Base-by-base conservation (phyloP, 1,140 invertebrate species). In the Pseudomyrmex pallidus region DNA sequence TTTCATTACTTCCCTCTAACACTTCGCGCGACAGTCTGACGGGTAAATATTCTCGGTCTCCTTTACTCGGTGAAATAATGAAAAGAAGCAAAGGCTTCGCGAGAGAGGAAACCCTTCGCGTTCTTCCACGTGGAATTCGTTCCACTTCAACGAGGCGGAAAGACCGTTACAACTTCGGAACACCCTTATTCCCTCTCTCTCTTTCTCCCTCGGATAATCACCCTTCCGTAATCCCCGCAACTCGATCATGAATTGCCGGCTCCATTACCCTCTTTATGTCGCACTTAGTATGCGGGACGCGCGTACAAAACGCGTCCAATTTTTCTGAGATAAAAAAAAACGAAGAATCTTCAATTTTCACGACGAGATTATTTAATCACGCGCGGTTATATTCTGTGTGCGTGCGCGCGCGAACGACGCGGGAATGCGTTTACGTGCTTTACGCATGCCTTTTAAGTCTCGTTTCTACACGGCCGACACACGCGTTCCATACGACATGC, bases 401-500 rank as follows among this genome's bases (percentile, higher is more conserved):
- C 22, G 13, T 5, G 25, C 25, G 15, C 9, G 50, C 22, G 13
- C 61, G 35, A 13, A 10, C 57, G 10, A 52, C 67, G 62, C 35
- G 59, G 56, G 50, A 66, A 72, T 67, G 50, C 20, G 15, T 59
- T 74, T 70, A n/a, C 22, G 50, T 54, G 22, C 54, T 35, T 35
- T 20, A 25, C 50, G 46, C 22, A 10, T n/a, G 22, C 57, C 70
- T 82, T 74, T 52, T 52, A 13, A 74, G 64, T 13, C 50, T 10
- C 12, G 17, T 50, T 25, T 57, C 50, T 35, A 57, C 9, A 25
- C 48, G 22, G 25, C 13, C 2, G 56, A 50, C 57, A 48, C 25
- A 82, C 9, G 54, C 74, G 59, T 68, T 78, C 74, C 74, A 77
- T 59, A 64, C 25, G 54, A 78, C 88, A 84, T 90, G 52, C 86